These are phyloP conservation scores for Rhamnusium bicolor DNA, from an alignment of 2,888 invertebrate genomes.

Conservation along the genomic window DNA sequence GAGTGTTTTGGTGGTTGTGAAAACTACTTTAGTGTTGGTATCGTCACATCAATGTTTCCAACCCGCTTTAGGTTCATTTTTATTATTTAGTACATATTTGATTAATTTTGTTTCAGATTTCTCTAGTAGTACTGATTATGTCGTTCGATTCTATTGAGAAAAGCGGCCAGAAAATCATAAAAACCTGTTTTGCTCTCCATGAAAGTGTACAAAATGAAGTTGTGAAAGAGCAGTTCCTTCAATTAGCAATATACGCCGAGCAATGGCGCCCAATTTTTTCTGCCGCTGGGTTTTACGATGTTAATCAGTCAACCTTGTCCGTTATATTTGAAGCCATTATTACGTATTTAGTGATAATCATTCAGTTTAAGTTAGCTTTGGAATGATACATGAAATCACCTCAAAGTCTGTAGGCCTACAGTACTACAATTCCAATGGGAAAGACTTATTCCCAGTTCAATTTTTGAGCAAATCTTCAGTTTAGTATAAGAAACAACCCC, in stretches of 20 bases:
- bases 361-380: background rate
- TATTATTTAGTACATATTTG: no score
- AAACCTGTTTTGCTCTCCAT: constrained; percentile 34
- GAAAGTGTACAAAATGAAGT: constrained; percentile 23
- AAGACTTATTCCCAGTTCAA: no score
- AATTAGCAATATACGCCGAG: constrained; percentile 36
- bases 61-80: no score
- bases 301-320: constrained; percentile 31
- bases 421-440: no score
- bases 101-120: constrained; percentile 39
- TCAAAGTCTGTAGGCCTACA: no score
- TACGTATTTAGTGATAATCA: background rate
- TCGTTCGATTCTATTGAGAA: constrained; percentile 41
- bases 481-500: no score
- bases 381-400: background rate
- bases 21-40: no score
- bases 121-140: constrained; percentile 32
- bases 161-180: constrained; percentile 36
- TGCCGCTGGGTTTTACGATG: constrained; percentile 41
- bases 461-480: no score
- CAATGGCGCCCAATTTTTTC: constrained; percentile 39
- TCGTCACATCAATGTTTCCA: no score
- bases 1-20: no score
- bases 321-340: background rate
- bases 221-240: constrained; percentile 34